A percentile compares a stretch with the other conserved stretches of the same genome.
phyloP scores from a whole-genome alignment of 2,797 vertebrate species.

The Coccyzus lansbergi region DNA sequence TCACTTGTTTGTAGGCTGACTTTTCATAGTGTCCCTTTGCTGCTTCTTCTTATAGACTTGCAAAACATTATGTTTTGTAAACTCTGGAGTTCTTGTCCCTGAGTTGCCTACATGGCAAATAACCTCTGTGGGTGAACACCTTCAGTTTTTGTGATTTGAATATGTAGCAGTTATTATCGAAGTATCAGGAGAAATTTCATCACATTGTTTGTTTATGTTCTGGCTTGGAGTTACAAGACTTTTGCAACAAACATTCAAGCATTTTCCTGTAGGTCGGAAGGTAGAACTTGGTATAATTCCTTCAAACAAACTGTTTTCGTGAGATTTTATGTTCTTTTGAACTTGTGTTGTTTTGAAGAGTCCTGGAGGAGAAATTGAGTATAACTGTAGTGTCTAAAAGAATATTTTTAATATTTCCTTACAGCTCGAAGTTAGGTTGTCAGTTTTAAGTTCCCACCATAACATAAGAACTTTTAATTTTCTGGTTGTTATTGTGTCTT shows the following conservation, averaged over 20 bases:
- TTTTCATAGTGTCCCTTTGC: not conserved
- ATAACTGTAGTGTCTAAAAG: not conserved
- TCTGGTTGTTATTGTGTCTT: not conserved
- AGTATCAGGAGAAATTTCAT: not conserved
- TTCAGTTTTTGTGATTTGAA: not conserved
- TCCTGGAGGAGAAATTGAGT: not conserved
- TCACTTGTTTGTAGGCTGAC: not conserved
- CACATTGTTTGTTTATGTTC: not conserved
- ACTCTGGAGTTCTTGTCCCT: not conserved
- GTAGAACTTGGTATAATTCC: not conserved
- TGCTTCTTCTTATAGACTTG: not conserved
- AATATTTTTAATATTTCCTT: not conserved
- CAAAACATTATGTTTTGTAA: not conserved
- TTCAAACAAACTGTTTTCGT: not conserved
- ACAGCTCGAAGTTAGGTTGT: not conserved
- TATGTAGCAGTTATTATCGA: not conserved
- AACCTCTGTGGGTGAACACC: not conserved
- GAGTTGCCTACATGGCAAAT: not conserved
- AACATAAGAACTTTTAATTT: not conserved
- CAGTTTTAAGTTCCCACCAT: not conserved
- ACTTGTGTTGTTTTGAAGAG: not conserved
- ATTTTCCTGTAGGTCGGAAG: not conserved
- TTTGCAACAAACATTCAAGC: not conserved
- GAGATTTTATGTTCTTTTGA: not conserved
- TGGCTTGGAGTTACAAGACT: not conserved